phyloP scores from a whole-genome alignment of 2,888 invertebrate genomes.

The Aromia moschata region DNA sequence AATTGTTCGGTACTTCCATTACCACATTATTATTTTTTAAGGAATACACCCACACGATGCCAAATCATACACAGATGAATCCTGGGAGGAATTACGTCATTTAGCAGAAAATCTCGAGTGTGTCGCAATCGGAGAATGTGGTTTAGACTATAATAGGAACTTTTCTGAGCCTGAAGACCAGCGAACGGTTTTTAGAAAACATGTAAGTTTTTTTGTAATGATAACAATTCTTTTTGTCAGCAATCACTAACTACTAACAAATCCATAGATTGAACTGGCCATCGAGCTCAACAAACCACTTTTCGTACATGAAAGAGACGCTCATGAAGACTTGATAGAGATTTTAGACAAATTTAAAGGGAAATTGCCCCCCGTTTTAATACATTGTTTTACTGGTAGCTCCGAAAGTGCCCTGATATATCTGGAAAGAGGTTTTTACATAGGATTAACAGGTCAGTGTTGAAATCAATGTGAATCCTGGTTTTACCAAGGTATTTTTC shows the following conservation, averaged over 20 bases:
- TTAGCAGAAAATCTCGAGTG: constrained; percentile 86
- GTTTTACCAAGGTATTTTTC: constrained; percentile 46
- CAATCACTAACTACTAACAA: too few species aligned
- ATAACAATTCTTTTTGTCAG: too few species aligned
- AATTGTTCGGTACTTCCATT: neutral
- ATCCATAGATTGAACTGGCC: constrained; percentile 79
- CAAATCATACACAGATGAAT: constrained; percentile 80
- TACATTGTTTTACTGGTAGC: constrained; percentile 93
- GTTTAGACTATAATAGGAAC: constrained; percentile 92
- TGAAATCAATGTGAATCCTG: neutral
- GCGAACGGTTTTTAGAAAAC: constrained; percentile 85
- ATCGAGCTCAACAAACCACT: constrained; percentile 87
- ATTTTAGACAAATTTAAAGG: constrained; percentile 69
- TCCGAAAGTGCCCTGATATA: constrained; percentile 85
- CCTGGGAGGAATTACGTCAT: constrained; percentile 81
- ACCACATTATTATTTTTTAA: constrained; percentile 52
- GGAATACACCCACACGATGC: constrained; percentile 95
- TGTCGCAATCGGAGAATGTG: constrained; percentile 94
- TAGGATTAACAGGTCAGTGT: constrained; percentile 81
- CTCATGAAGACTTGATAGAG: constrained; percentile 84
- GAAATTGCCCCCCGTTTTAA: constrained; percentile 79
- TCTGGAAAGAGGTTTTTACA: constrained; percentile 84
- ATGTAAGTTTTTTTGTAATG: constrained; percentile 71
- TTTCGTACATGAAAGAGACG: constrained; percentile 91
- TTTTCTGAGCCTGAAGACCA: constrained; percentile 92